Base-by-base conservation (phyloP, 2,797 vertebrate species). In the Sebastes oblongus region DNA sequence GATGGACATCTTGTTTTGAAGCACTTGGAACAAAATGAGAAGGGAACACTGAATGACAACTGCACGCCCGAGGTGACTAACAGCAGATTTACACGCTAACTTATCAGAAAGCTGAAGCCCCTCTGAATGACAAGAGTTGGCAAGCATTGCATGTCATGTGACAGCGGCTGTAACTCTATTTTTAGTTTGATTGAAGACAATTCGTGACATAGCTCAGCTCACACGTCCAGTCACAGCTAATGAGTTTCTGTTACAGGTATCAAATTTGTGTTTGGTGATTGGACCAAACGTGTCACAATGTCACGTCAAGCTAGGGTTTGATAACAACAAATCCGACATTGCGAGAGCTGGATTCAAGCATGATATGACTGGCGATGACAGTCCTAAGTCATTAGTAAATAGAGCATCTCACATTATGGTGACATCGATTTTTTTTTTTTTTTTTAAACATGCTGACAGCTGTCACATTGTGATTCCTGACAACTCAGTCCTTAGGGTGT, bases 41-140 rank as follows among this genome's bases (percentile, higher is more conserved):
- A 14, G 64, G 3, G 32, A 55, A 75, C 20, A 11, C 6, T 69
- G 66, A 78, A 74, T 77, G 82, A 81, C 80, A 84, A 60, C 50
- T 52, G 6, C 4, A 8, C 14, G 72, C 75, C 56, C 11, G 56
- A 77, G 77, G 78, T 79, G 75, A 83, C 66, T 5, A 30, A 52
- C 1, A 5, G n/a, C 81, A 66, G 78, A 59, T 73, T 72, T 66
- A n/a, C 24, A 65, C 8, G 22, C 11, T 66, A 73, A 72, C 50
- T 61, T 58, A 29, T 83, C 67, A 65, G 5, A 66, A 34, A 66
- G 30, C 71, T 4, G 29, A 27, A 14, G n/a, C 65, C 62, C 25
- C 18, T 76, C 50, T 55, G 83, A 83, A 75, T 77, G 83, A 85
- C 78, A 85, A 30, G 61, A 46, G 46, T 58, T 68, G 80, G 77